Evolutionary conservation across 2,888 invertebrate genomes (phyloP), one percentile per base, ranked within the genome.

Genomic region (Ceramica pisi): DNA sequence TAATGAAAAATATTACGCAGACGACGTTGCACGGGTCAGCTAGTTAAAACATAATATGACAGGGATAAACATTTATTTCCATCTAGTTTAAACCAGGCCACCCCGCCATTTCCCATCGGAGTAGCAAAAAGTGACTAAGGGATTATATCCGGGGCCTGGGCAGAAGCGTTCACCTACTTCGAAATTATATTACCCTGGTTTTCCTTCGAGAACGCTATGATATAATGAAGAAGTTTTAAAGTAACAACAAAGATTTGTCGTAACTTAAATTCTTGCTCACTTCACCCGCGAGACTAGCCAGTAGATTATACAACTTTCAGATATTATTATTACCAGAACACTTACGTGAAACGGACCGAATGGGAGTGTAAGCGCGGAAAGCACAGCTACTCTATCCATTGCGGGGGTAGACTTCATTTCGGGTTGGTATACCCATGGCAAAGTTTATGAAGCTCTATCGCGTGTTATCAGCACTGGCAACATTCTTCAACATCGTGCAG

Each of bases 201-300:
- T 61, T 61, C 48, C 71, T 35, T 10, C 23, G 74, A 60, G 78
- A 44, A 44, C 21, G 60, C 60, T 61, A 61, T 78, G 60, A 60
- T 71, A 50, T 78, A 71, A 78, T 78, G 78, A 78, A 78, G 55
- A 78, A 78, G 74, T 74, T 74, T 71, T 70, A 71, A 78, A 78
- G 74, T 50, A 70, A 74, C 71, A 57, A 75, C 51, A 75, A 71
- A 63, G 57, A 75, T 63, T 75, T 41, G 50, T 53, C 41, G 50
- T 53, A 71, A 78, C 79, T 75, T 63, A 59, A 62, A 75, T 78
- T 63, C 63, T 63, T 53, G 72, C 41, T 71, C n/a, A 57, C 53
- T 75, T 23, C 56, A 63, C 79, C 57, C 72, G 31, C 21, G 73
- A 77, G 69, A 73, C 69, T 77, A 44, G 7, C 26, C 16, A 68